Evolutionary conservation across 2,888 invertebrate species (phyloP).

Genomic region (Ochropleura leucogaster): DNA sequence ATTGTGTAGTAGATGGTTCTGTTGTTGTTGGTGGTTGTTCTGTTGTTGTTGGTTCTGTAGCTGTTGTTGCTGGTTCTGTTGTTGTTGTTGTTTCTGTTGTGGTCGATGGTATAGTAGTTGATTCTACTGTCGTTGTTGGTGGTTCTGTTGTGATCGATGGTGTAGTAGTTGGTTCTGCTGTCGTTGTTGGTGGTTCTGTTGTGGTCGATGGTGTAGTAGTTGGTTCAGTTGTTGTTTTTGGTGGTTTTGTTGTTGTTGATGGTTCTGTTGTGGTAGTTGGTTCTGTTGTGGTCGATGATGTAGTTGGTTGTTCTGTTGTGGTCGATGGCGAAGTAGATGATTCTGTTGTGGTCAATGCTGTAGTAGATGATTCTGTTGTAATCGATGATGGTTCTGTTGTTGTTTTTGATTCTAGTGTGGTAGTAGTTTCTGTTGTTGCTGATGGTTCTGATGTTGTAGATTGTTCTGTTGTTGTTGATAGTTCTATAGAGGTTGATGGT

Average conservation of each 20-base stretch:
- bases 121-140: neutral
- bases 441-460: neutral
- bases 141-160: neutral
- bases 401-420: neutral
- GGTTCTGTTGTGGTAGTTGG: neutral
- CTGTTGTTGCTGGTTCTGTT: neutral
- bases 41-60: neutral
- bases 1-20: neutral
- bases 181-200: conserved; percentile 3
- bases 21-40: neutral
- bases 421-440: neutral
- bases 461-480: neutral
- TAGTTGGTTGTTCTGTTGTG: neutral
- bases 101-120: neutral
- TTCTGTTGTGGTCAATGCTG: conserved; percentile 6
- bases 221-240: neutral
- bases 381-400: neutral
- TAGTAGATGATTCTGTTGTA: neutral
- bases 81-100: neutral
- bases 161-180: neutral
- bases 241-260: neutral
- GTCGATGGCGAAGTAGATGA: neutral
- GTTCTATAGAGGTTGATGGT: neutral
- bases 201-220: neutral
- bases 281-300: neutral